These are phyloP conservation scores for Melitaea cinxia DNA, from an alignment of 1,140 invertebrate genomes.

Conservation along the genomic window DNA sequence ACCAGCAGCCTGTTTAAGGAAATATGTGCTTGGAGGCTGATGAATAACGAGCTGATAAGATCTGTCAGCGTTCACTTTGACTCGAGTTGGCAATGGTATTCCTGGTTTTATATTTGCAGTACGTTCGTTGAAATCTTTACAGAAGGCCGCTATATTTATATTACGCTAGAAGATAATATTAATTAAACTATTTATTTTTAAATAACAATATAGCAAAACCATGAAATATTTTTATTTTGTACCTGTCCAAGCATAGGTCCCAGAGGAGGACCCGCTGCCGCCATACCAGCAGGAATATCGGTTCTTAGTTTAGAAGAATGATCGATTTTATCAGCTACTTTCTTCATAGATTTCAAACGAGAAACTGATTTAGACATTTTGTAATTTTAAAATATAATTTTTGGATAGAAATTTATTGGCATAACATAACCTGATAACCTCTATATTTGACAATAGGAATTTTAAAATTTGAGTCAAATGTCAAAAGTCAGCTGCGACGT, in stretches of 20 bases:
- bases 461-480: not conserved
- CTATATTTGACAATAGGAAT: not conserved
- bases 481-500: no score
- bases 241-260: slow-evolving; percentile 96
- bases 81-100: slow-evolving; percentile 92
- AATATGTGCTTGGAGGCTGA: slow-evolving; percentile 93
- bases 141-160: slow-evolving; percentile 97
- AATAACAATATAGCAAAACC: not conserved
- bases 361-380: slow-evolving; percentile 88
- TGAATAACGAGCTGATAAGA: slow-evolving; percentile 92
- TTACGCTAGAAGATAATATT: slow-evolving; percentile 86
- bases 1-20: slow-evolving; percentile 97
- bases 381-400: not conserved
- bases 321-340: slow-evolving; percentile 87
- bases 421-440: not conserved
- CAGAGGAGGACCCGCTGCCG: slow-evolving; percentile 93
- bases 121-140: slow-evolving; percentile 98
- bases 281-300: slow-evolving; percentile 93
- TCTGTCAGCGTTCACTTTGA: slow-evolving; percentile 93
- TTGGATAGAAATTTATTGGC: not conserved
- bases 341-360: slow-evolving; percentile 86
- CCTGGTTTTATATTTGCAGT: slow-evolving; percentile 97
- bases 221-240: slow-evolving; percentile 28
- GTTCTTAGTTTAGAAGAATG: slow-evolving; percentile 88
- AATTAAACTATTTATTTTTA: not conserved